A percentile compares a stretch with the other conserved stretches of the same genome.
phyloP scores from a whole-genome alignment of 1,140 invertebrate species.

The Listronotus oregonensis region DNA sequence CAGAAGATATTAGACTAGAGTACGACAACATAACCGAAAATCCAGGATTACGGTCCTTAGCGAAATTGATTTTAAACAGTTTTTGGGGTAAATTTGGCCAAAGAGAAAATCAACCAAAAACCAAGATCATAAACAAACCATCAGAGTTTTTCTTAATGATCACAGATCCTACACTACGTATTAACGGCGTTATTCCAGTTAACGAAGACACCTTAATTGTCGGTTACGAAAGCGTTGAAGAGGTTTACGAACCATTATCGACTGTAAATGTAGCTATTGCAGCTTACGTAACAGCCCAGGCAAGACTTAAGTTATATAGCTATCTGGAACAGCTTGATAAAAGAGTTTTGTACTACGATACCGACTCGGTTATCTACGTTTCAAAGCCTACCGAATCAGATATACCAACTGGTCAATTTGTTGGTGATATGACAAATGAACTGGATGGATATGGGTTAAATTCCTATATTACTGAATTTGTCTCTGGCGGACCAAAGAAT shows the following conservation, averaged over 20 bases:
- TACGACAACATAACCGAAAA: conserved; percentile 51
- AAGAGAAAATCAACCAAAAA: conserved; percentile 6
- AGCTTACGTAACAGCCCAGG: conserved; percentile 54
- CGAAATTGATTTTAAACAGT: conserved; percentile 52
- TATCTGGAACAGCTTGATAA: conserved; percentile 49
- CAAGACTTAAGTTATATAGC: conserved; percentile 53
- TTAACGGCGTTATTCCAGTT: conserved; percentile 33
- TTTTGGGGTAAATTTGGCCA: conserved; percentile 48
- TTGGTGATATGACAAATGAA: conserved; percentile 52
- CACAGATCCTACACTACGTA: conserved; percentile 38
- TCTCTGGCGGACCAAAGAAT: no score
- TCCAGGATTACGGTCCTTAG: conserved; percentile 47
- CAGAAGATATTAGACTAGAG: conserved; percentile 54
- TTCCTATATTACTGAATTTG: no score
- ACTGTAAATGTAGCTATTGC: conserved; percentile 39
- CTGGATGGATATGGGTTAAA: conserved; percentile 2
- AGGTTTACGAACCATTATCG: background rate
- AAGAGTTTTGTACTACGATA: conserved; percentile 56
- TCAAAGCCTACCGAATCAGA: conserved; percentile 29
- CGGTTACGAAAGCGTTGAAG: conserved; percentile 34
- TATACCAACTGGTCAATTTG: conserved; percentile 40
- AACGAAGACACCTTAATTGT: conserved; percentile 46
- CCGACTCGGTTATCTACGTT: conserved; percentile 52
- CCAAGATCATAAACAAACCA: no score
- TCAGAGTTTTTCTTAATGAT: conserved; percentile 39